These are phyloP conservation scores for Vimba vimba DNA, from an alignment of 2,113 vertebrate species.

Conservation along the genomic window DNA sequence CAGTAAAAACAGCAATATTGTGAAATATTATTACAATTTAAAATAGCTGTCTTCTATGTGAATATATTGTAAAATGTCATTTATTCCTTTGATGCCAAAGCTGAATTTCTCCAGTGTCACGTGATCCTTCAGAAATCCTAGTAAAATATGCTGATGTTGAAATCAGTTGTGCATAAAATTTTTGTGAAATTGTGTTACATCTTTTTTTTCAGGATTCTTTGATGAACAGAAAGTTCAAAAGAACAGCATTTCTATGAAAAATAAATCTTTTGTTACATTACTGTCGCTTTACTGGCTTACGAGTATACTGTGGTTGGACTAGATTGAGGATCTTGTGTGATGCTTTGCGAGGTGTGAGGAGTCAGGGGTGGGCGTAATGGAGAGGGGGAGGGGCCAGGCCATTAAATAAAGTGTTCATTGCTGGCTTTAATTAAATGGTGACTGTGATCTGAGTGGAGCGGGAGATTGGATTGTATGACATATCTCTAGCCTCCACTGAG, in stretches of 20 bases:
- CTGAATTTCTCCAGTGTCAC: neutral
- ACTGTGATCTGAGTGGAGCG: slow-evolving; percentile 57
- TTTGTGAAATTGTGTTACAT: too few relatives aligned
- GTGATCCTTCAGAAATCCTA: neutral
- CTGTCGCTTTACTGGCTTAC: too few relatives aligned
- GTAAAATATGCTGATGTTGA: neutral
- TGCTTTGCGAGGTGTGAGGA: slow-evolving; percentile 9
- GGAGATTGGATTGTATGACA: slow-evolving; percentile 62
- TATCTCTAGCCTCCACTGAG: slow-evolving; percentile 56
- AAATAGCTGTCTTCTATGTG: neutral
- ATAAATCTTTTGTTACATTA: too few relatives aligned
- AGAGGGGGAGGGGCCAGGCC: slow-evolving; percentile 36
- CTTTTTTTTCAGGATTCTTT: too few relatives aligned
- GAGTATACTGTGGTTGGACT: neutral
- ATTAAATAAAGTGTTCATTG: slow-evolving; percentile 63
- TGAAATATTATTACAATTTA: neutral
- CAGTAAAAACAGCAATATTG: neutral
- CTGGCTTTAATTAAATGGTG: slow-evolving; percentile 63
- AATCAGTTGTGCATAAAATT: neutral
- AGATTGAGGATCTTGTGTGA: neutral
- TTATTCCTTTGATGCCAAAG: neutral
- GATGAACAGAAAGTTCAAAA: too few relatives aligned
- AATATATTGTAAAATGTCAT: neutral
- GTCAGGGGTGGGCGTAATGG: slow-evolving; percentile 13
- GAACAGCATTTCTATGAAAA: too few relatives aligned